Base-by-base conservation (phyloP, 2,113 vertebrate genomes). In the Syngnathus floridae region DNA sequence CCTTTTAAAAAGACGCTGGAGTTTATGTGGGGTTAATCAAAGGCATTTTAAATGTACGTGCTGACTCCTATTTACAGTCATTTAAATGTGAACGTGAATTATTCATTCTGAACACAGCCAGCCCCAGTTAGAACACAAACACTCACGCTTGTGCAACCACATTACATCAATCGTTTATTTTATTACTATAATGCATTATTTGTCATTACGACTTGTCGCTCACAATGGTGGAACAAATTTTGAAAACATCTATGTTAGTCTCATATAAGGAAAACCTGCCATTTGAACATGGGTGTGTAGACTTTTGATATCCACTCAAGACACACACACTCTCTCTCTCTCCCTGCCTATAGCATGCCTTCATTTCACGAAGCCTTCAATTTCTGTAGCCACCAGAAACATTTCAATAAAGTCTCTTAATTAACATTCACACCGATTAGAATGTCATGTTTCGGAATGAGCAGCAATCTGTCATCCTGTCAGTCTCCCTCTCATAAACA, bases 321-420 rank as follows among this genome's bases (percentile, higher is more conserved):
- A n/a, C 19, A 16, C 14, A 1, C 52, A 31, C 19, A 11, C 65
- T 5, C 35, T 21, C 16, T 37, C 64, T 2, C 11, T 7, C n/a
- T 21, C 38, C 43, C 66, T 67, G 64, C 56, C 76, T 58, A 57
- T 52, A 65, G 69, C 77, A 56, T 65, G 73, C 63, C 71, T 76
- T 72, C 62, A 56, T 75, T 80, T 81, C 73, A 88, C 86, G 87
- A 87, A 79, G 74, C 68, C 69, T 82, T 75, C 82, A 78, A 79
- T 81, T 78, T 87, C 79, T 74, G 61, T 19, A 22, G 63, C 75
- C 76, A 75, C 81, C 76, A 83, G 77, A 83, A 86, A 86, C 78
- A 80, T 87, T 88, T 88, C 84, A 87, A 89, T 88, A 86, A 84
- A 88, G 81, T 75, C 72, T 81, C 74, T 89, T 88, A 89, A 90